Conservation (phyloP, 2,797 vertebrate genomes). For the Crocidura indochinensis region DNA sequence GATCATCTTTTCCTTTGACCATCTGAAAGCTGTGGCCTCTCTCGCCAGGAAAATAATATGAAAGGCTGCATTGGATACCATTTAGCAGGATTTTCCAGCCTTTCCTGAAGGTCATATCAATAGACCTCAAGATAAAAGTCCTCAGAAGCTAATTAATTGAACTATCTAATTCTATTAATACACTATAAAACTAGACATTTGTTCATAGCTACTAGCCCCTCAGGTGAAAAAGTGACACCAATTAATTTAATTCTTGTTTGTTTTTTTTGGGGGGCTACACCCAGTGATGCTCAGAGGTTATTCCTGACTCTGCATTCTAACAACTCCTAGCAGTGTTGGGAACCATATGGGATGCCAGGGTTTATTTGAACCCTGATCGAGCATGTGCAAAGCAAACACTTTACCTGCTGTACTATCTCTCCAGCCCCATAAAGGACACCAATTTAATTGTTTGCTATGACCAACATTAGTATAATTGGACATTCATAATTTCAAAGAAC, state of each 20-base stretch:
- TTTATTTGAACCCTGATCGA: too few species aligned
- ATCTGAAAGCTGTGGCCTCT: constrained; percentile 34
- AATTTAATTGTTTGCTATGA: constrained; percentile 16
- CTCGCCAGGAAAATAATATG: constrained; percentile 17
- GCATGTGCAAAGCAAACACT: too few species aligned
- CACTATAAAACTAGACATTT: constrained; percentile 7
- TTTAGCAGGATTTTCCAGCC: background rate
- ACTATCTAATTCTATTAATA: constrained; percentile 38
- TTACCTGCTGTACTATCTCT: too few species aligned
- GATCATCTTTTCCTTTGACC: constrained; percentile 48
- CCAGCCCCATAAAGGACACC: background rate
- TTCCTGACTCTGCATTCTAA: too few species aligned
- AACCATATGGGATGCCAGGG: too few species aligned
- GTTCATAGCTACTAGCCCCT: background rate
- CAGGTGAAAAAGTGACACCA: constrained; percentile 38
- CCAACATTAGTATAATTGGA: background rate
- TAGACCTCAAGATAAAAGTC: constrained; percentile 41
- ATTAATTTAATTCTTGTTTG: too few species aligned
- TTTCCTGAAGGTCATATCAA: background rate
- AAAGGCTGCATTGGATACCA: background rate
- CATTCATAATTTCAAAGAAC: constrained; percentile 46
- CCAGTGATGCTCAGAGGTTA: too few species aligned
- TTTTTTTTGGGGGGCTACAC: too few species aligned
- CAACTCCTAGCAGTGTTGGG: too few species aligned
- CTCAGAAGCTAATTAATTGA: constrained; percentile 10